Evolutionary conservation across 2,797 vertebrate genomes (phyloP).

Genomic region (Clarias pachynema): DNA sequence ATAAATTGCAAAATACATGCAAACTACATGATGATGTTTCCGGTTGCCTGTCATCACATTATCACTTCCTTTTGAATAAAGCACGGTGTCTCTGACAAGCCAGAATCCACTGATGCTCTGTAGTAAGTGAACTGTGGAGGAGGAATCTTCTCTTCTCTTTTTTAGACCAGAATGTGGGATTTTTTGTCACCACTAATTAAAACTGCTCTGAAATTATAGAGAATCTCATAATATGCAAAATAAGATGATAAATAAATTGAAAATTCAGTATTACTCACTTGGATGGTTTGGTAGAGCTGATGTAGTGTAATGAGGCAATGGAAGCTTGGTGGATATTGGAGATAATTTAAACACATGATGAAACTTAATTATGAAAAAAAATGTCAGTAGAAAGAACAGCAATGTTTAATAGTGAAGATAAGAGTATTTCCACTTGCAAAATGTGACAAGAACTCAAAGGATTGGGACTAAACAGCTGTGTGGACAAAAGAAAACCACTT

Average conservation of each 20-base stretch:
- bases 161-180: not conserved
- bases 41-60: constrained; percentile 13
- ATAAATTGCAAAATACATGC: constrained; percentile 17
- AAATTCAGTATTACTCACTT: not conserved
- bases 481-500: no score
- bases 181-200: not conserved
- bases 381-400: no score
- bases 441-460: no score
- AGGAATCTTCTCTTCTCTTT: not conserved
- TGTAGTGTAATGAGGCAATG: not conserved
- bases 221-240: not conserved
- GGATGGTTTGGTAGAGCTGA: not conserved
- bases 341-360: no score
- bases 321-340: not conserved
- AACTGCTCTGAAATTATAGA: not conserved
- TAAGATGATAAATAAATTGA: not conserved
- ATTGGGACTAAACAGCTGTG: no score
- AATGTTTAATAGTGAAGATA: no score
- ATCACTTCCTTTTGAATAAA: not conserved
- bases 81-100: not conserved
- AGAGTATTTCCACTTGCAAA: no score
- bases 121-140: not conserved
- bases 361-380: no score
- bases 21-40: constrained; percentile 18
- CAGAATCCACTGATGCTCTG: not conserved